Percentiles rank a stretch among this genome's conserved stretches.
These are phyloP conservation scores for Bombus confusus DNA, from an alignment of 1,140 invertebrate genomes.

Conservation along the genomic window DNA sequence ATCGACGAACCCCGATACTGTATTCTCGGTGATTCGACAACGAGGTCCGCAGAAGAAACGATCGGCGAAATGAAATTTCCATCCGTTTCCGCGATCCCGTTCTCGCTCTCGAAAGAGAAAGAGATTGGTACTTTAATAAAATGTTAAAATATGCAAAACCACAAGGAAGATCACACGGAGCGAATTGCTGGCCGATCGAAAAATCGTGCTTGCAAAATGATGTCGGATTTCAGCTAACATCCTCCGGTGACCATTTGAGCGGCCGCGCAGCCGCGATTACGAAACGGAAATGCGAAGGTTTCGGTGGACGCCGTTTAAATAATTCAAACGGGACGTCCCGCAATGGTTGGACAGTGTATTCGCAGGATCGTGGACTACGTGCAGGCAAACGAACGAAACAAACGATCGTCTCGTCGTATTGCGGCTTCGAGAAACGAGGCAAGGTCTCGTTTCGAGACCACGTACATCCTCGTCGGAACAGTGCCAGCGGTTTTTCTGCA, in stretches of 20 bases:
- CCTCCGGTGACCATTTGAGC: neutral
- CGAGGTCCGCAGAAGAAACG: neutral
- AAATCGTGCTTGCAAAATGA: neutral
- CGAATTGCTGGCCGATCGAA: no score
- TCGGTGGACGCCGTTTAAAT: constrained; percentile 63
- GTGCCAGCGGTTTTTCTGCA: neutral
- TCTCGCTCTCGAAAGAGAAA: neutral
- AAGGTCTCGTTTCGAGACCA: constrained; percentile 50
- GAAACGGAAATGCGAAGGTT: constrained; percentile 51
- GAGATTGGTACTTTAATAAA: no score
- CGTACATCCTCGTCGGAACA: constrained; percentile 22
- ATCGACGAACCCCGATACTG: constrained; percentile 18
- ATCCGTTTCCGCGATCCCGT: no score
- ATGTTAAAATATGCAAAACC: no score
- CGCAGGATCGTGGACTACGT: constrained; percentile 41
- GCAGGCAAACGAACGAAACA: neutral
- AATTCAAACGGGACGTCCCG: constrained; percentile 60
- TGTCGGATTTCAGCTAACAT: constrained; percentile 8
- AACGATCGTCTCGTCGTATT: neutral
- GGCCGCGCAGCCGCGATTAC: constrained; percentile 21
- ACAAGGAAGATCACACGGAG: no score
- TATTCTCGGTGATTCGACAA: constrained; percentile 1
- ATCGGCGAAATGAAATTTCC: neutral
- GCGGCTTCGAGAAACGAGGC: constrained; percentile 57
- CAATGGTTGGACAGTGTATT: constrained; percentile 5